Conservation (phyloP, 2,797 vertebrate genomes). For the Lithobates sylvaticus region DNA sequence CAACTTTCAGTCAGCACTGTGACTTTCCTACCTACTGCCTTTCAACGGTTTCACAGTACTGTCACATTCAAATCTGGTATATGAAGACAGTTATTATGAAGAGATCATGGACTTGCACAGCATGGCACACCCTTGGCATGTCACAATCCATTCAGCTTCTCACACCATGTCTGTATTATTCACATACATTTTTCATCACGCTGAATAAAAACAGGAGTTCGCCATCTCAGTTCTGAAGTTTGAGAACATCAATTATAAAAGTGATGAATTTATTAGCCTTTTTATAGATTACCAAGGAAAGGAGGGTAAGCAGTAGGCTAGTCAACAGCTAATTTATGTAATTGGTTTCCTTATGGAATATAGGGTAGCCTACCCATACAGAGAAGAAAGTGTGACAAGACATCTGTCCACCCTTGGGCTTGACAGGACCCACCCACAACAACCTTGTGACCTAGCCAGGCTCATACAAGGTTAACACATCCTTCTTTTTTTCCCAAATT, state of each 20-base stretch:
- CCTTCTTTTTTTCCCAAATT: no score
- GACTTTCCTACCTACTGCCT: neutral
- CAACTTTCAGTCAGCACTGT: neutral
- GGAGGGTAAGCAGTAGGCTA: neutral
- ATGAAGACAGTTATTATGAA: neutral
- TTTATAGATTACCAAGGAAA: neutral
- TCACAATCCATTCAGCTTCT: neutral
- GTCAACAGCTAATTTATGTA: no score
- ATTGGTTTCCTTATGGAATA: no score
- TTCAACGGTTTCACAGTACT: neutral
- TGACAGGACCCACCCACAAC: no score
- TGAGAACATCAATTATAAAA: neutral
- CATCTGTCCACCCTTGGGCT: no score
- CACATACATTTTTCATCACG: neutral
- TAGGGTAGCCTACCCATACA: no score
- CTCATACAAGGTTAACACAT: no score
- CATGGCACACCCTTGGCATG: constrained; percentile 21
- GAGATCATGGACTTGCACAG: neutral
- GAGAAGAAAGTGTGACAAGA: no score
- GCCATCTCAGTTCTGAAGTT: neutral
- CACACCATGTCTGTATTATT: neutral
- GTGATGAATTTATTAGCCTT: neutral
- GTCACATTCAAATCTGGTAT: constrained; percentile 2
- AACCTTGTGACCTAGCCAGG: no score
- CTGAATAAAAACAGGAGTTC: constrained; percentile 17